Evolutionary conservation across 2,797 vertebrate species (phyloP).

Genomic region (Euphonia xanthogaster): DNA sequence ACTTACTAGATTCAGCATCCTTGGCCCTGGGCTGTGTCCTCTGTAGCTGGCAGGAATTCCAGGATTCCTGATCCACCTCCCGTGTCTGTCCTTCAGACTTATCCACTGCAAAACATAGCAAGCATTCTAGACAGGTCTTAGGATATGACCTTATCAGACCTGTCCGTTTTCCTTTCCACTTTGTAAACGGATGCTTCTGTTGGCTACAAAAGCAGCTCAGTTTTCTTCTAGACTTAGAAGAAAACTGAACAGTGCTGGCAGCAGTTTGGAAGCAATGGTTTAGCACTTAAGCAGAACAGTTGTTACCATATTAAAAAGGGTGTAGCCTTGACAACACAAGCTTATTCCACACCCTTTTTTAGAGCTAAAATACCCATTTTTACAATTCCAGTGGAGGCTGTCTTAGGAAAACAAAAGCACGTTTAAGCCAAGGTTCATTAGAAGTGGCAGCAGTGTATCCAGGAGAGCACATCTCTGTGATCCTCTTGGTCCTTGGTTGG

Average conservation of each 20-base stretch:
- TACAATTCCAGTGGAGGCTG: background rate
- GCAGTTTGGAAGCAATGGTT: background rate
- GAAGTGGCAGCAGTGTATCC: background rate
- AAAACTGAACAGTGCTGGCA: background rate
- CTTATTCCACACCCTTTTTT: background rate
- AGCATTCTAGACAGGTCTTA: background rate
- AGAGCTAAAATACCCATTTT: background rate
- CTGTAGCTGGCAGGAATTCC: background rate
- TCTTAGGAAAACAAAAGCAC: background rate
- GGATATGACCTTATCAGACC: background rate
- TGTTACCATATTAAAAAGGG: background rate
- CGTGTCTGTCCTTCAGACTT: background rate
- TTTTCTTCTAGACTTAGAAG: background rate
- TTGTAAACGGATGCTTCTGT: background rate
- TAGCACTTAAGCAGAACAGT: background rate
- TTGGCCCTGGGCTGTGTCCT: background rate
- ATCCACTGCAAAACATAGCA: background rate
- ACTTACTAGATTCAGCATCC: background rate
- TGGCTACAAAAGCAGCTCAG: background rate
- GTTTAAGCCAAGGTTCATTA: background rate
- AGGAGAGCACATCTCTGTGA: background rate
- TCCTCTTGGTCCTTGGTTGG: background rate
- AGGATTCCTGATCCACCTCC: background rate
- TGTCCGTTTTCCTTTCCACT: background rate
- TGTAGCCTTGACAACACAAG: background rate